A percentile compares a stretch with the other conserved stretches of the same genome.
phyloP scores from a whole-genome alignment of 2,113 vertebrate genomes.

The Neolamprologus hecqui region DNA sequence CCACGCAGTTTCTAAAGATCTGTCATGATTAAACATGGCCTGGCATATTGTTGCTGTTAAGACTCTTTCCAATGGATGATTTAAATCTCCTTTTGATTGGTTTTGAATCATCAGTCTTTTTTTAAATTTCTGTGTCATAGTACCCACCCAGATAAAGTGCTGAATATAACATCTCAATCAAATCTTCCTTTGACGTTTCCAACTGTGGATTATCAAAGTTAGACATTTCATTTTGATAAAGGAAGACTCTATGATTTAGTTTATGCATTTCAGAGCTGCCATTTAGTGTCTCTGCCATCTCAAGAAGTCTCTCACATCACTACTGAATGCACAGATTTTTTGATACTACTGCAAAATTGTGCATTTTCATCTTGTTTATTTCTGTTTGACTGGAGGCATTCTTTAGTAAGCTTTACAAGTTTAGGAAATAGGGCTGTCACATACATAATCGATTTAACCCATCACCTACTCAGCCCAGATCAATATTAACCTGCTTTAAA shows the following conservation, averaged over 20 bases:
- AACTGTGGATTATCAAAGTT: not conserved
- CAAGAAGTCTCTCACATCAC: not conserved
- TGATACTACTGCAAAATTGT: not conserved
- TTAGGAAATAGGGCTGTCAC: conserved; percentile 30
- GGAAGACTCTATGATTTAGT: not conserved
- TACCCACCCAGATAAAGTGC: not conserved
- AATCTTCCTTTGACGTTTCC: not conserved
- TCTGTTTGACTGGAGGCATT: conserved; percentile 2
- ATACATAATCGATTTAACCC: conserved; percentile 20
- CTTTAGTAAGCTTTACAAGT: not conserved
- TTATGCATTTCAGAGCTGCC: not conserved
- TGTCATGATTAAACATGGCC: not conserved
- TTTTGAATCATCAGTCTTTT: not conserved
- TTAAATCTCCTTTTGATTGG: conserved; percentile 22
- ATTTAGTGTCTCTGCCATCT: not conserved
- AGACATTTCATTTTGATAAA: conserved; percentile 1
- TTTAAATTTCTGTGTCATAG: not conserved
- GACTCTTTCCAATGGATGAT: conserved; percentile 6
- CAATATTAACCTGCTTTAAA: conserved; percentile 48
- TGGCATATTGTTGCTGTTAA: conserved; percentile 13
- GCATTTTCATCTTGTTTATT: conserved; percentile 15
- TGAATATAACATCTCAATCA: conserved; percentile 3
- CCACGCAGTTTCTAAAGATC: not conserved
- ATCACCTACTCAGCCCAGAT: conserved; percentile 9
- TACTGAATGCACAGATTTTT: not conserved